phyloP scores from a whole-genome alignment of 2,113 vertebrate genomes.

The Neotoma lepida region DNA sequence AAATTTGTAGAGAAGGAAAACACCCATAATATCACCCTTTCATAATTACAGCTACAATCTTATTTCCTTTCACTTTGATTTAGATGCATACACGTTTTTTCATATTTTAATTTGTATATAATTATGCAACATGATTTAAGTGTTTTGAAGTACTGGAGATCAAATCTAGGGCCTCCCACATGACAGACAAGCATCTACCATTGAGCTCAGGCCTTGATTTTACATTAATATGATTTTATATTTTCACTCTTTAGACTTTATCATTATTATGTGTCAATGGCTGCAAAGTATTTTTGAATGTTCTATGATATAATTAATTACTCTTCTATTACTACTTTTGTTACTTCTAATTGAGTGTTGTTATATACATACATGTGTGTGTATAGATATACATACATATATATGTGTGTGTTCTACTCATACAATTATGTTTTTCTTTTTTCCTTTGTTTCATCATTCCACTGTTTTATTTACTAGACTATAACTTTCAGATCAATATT shows the following conservation, averaged over 20 bases:
- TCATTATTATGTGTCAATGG: conserved; percentile 27
- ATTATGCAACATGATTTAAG: neutral
- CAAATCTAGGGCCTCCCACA: neutral
- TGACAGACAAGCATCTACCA: neutral
- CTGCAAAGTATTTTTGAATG: neutral
- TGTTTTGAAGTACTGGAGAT: neutral
- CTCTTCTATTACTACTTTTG: conserved; percentile 27
- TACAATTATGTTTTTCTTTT: neutral
- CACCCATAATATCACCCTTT: neutral
- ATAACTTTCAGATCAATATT: neutral
- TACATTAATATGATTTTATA: neutral
- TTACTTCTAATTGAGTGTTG: conserved; percentile 14
- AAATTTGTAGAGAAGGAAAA: neutral
- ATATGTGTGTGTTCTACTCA: neutral
- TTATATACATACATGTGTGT: neutral
- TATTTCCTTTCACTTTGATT: neutral
- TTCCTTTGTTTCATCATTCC: neutral
- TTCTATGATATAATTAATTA: conserved; percentile 11
- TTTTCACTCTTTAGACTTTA: neutral
- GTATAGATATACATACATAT: too few species aligned
- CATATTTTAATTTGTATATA: neutral
- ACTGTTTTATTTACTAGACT: neutral
- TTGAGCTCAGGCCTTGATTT: neutral
- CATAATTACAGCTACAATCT: neutral
- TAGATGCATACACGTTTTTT: neutral